Evolutionary conservation across 1,140 invertebrate species (phyloP), one percentile per base, ranked within the genome.

Genomic region (Psix sp.): DNA sequence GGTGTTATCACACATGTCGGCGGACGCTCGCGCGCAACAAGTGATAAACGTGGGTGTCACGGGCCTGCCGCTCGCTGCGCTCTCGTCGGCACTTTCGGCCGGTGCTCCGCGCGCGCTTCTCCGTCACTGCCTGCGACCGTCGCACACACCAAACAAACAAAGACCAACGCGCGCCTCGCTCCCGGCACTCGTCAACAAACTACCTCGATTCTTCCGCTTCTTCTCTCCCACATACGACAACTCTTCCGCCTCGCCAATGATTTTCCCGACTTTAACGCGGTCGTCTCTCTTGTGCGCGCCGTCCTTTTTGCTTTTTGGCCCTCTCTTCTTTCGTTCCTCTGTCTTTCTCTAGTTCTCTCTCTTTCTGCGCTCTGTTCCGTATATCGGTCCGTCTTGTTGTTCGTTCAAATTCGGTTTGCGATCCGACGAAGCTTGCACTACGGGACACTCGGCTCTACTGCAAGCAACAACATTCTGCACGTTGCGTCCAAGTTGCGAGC

Each of bases 1-100:
- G 79, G 87, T 91, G 87, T 89, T 91, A 89, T 92, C 91, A 90
- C 91, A 91, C 91, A 92, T 65, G 51, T 92, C 88, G 89, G 89
- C 88, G 84, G 74, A 85, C 74, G 88, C 86, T 79, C 77, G 71
- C 77, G 73, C 78, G 78, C 80, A 74, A 74, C 62, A 54, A 62
- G 56, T 71, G 49, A 54, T 43, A 24, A 33, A 72, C 48, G 33
- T 56, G 38, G 42, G 49, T 70, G 63, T 35, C 40, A 3, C 35
- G 24, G 43, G 18, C n/a, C 26, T 52, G 31, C n/a, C n/a, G 20
- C 11, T 51, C 35, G 20, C 21, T 26, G 43, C 38, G 24, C 38
- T 48, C 26, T 76, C 29, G 21, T 71, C 72, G 77, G 72, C 73
- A 65, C 57, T 66, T 7, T 38, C 57, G 66, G 56, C 77, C 70